These are phyloP conservation scores for Bimastos eiseni DNA, from an alignment of 2,888 invertebrate species.

Conservation along the genomic window DNA sequence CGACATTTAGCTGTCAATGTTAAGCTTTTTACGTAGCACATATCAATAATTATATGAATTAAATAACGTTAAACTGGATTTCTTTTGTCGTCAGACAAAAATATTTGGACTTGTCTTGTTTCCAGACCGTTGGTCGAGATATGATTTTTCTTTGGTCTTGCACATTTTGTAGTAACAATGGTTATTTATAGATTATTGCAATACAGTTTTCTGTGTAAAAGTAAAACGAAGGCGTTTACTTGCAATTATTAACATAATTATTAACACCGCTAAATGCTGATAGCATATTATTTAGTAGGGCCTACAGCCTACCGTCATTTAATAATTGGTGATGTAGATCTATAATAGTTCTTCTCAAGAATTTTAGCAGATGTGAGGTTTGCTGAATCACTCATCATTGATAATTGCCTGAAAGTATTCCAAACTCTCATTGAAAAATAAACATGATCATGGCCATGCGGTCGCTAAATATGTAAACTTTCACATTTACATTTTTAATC, in stretches of 20 bases:
- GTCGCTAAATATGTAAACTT: too few relatives aligned
- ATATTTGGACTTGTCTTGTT: neutral
- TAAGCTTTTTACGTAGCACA: neutral
- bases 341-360: too few relatives aligned
- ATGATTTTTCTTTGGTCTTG: neutral
- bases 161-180: neutral
- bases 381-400: too few relatives aligned
- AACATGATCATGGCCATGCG: too few relatives aligned
- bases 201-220: neutral
- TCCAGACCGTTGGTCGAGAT: neutral
- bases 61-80: neutral
- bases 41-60: neutral
- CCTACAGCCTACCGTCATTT: neutral
- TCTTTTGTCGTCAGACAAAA: neutral
- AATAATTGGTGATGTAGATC: too few relatives aligned
- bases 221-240: neutral
- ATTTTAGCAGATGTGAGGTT: too few relatives aligned
- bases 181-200: neutral
- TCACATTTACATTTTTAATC: too few relatives aligned
- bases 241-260: neutral
- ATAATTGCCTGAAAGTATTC: too few relatives aligned
- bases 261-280: neutral
- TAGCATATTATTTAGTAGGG: neutral
- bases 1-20: too few relatives aligned
- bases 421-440: too few relatives aligned